These are phyloP conservation scores for Chamaea fasciata DNA, from an alignment of 2,113 vertebrate species.

Conservation along the genomic window DNA sequence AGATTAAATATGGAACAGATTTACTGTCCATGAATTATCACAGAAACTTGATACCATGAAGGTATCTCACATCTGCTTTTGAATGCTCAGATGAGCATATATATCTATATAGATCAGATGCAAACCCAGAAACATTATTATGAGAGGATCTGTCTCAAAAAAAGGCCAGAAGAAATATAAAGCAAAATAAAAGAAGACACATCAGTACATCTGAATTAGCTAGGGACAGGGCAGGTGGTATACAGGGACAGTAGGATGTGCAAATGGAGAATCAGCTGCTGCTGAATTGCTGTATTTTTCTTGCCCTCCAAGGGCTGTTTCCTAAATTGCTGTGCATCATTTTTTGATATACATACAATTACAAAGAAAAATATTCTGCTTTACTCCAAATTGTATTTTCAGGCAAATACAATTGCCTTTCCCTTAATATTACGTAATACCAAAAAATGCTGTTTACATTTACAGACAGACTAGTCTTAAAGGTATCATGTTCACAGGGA, in stretches of 20 bases:
- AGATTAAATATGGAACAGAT: not conserved
- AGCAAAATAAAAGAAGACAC: not conserved
- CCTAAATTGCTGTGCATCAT: not conserved
- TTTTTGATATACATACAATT: not conserved
- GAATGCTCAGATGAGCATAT: not conserved
- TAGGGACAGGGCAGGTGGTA: fast-evolving
- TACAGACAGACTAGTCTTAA: not conserved
- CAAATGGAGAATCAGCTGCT: not conserved
- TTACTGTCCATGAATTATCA: not conserved
- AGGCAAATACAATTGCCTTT: not conserved
- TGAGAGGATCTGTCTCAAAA: not conserved
- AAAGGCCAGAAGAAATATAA: not conserved
- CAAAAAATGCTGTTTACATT: not conserved
- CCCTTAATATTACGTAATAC: not conserved
- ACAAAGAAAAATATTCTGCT: not conserved
- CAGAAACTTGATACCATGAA: not conserved
- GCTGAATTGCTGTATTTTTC: not conserved
- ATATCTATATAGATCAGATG: not conserved
- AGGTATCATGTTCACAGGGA: not conserved
- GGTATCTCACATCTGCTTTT: not conserved
- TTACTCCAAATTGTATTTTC: not conserved
- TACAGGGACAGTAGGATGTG: not conserved
- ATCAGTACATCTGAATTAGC: not conserved
- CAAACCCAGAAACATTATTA: not conserved
- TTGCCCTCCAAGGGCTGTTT: not conserved